Evolutionary conservation across 2,888 invertebrate species (phyloP), one percentile per base, ranked within the genome.

Genomic region (Magallana nippona): DNA sequence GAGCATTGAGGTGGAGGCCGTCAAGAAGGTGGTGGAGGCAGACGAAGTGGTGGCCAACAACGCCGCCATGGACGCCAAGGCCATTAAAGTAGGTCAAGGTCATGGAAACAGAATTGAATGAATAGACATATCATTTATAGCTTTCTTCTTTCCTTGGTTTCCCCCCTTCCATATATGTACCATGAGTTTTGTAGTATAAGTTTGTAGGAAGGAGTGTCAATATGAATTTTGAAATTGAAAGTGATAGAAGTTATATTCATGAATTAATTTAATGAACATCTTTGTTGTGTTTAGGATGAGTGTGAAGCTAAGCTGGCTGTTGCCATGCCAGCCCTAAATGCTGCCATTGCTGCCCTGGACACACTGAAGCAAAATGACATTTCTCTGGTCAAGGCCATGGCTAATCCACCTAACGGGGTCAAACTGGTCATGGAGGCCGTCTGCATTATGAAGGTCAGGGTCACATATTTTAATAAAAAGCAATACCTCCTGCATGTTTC

Each of bases 301-400:
- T 94, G 94, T 90, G 93, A 94, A 85, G 93, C 90, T n/a, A 91
- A 93, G 84, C 86, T 94, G 58, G 92, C 92, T 10, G 90, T 92
- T 55, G 94, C 94, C 22, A 93, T 94, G 93, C 94, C 94, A 55
- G 93, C 93, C 77, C 87, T 94, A 90, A 93, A 94, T 87, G 93
- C 93, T 63, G 94, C 94, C 55, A 88, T 94, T 8, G 85, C 92
- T 60, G 94, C 94, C 27, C 91, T 94, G 78, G 91, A 94, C 88
- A 94, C 94, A 0, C 90, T 94, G 32, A 94, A 94, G 85, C 94
- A 93, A 89, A 93, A 93, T 87, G 94, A 94, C 88, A 94, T 94
- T 88, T 91, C 93, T 57, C 91, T 94, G 10, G 94, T 94, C 71
- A 94, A 94, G 87, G 86, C 91, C 0, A 93, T 94, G 93, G 82